These are phyloP conservation scores for Acronicta psi DNA, from an alignment of 2,888 invertebrate species.

Conservation along the genomic window DNA sequence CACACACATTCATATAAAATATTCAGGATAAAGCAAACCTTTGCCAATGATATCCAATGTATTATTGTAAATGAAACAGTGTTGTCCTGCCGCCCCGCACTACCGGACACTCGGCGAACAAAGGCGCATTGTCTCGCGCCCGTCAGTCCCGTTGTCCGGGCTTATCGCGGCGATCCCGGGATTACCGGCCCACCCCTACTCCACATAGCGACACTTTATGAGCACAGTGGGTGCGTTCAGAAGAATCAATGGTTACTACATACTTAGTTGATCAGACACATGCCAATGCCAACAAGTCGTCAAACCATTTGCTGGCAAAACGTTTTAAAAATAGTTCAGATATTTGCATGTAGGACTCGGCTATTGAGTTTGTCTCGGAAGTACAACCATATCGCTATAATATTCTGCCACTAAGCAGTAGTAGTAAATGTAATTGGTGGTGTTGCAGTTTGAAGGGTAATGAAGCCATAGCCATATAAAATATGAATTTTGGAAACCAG, in stretches of 20 bases:
- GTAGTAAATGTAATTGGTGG: too few relatives aligned
- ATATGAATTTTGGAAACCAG: too few relatives aligned
- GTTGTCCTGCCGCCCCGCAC: slow-evolving; percentile 32
- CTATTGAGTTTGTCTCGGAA: too few relatives aligned
- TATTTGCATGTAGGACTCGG: too few relatives aligned
- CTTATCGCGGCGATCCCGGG: slow-evolving; percentile 53
- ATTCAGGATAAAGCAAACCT: background rate
- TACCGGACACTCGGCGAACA: slow-evolving; percentile 45
- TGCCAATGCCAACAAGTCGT: too few relatives aligned
- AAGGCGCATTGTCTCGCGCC: slow-evolving; percentile 55
- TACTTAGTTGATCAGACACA: too few relatives aligned
- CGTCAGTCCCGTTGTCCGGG: slow-evolving; percentile 50
- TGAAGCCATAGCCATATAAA: too few relatives aligned
- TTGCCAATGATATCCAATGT: slow-evolving; percentile 2
- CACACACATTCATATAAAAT: background rate
- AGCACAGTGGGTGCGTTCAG: slow-evolving; percentile 15
- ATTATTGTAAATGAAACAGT: slow-evolving; percentile 13
- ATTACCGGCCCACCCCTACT: slow-evolving; percentile 40
- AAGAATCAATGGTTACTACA: slow-evolving; percentile 32
- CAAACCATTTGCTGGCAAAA: too few relatives aligned
- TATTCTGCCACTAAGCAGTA: too few relatives aligned
- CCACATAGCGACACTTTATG: slow-evolving; percentile 48
- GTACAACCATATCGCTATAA: too few relatives aligned
- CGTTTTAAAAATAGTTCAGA: too few relatives aligned
- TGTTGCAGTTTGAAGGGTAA: too few relatives aligned